These are phyloP conservation scores for Anoplopoma fimbria DNA, from an alignment of 2,113 vertebrate species.

Conservation along the genomic window DNA sequence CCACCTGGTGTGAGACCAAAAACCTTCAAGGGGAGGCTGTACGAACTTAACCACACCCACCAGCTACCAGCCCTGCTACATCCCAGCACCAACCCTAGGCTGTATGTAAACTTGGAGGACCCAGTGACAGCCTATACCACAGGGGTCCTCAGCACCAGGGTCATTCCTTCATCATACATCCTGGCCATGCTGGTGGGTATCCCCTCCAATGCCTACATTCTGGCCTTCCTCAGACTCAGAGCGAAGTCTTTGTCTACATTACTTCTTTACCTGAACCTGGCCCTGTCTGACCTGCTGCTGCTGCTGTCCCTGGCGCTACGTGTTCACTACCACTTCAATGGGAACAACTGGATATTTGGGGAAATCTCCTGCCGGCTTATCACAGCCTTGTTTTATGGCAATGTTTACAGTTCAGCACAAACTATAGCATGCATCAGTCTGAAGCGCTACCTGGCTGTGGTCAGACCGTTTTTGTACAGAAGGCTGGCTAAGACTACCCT, in stretches of 20 bases:
- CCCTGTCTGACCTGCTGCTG: constrained; percentile 89
- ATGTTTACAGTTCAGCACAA: constrained; percentile 92
- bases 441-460: constrained; percentile 90
- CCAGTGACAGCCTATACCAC: constrained; percentile 76
- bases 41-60: constrained; percentile 18
- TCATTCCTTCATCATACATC: constrained; percentile 86
- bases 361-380: constrained; percentile 86
- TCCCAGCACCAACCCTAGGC: constrained; percentile 39
- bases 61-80: neutral
- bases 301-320: constrained; percentile 88
- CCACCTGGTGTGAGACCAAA: constrained; percentile 50
- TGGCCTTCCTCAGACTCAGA: constrained; percentile 86
- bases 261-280: constrained; percentile 89
- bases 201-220: constrained; percentile 86
- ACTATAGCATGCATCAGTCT: constrained; percentile 89
- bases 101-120: constrained; percentile 51
- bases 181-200: constrained; percentile 87
- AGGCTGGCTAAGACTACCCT: constrained; percentile 83
- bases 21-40: constrained; percentile 54
- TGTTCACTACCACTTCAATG: constrained; percentile 88
- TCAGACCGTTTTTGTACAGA: constrained; percentile 91
- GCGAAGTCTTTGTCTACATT: constrained; percentile 81
- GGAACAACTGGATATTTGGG: constrained; percentile 93
- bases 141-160: constrained; percentile 85
- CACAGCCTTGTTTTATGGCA: constrained; percentile 90